Base-by-base conservation (phyloP, 1,140 invertebrate genomes). In the Psix sp. region DNA sequence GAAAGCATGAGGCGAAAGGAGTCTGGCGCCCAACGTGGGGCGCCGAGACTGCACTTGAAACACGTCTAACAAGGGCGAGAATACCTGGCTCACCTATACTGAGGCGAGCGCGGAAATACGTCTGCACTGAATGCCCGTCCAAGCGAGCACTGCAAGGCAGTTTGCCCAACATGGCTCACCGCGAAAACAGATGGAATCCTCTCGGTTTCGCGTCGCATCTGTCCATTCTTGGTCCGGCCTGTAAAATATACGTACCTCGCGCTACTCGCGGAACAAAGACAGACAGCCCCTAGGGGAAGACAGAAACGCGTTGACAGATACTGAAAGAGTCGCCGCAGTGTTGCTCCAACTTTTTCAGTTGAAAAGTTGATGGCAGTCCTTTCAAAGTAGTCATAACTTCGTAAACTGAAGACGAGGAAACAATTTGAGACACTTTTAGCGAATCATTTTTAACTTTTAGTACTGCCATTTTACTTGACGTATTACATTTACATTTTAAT, bases 1-100 rank as follows among this genome's bases (percentile, higher is more conserved):
- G 33, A 51, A 66, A 24, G 16, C 5, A 16, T 11, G 38, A 59
- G 36, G 29, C n/a, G 17, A 42, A 62, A 71, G 33, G 21, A 40
- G 15, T 21, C 0, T 24, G 18, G 35, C 35, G 45, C 6, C 38
- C n/a, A 43, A 51, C 35, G 42, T 45, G 26, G 66, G 56, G 67
- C 57, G 39, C 35, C 48, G 56, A 45, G 29, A 26, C 49, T 49
- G 16, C 57, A 45, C 39, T 70, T 20, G 45, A 71, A 62, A 51
- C 45, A 38, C 68, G 49, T 31, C 56, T 71, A 72, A 72, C 68
- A 72, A 72, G 68, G 68, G 68, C 68, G 68, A 72, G 52, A 65
- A 72, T 63, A 72, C 68, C 68, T 63, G 68, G 38, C 45, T 59
- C 70, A 60, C 60, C 45, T 29, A 60, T 66, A 73, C 70, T 66